phyloP scores from a whole-genome alignment of 2,888 invertebrate genomes.

The Drosophila dives region DNA sequence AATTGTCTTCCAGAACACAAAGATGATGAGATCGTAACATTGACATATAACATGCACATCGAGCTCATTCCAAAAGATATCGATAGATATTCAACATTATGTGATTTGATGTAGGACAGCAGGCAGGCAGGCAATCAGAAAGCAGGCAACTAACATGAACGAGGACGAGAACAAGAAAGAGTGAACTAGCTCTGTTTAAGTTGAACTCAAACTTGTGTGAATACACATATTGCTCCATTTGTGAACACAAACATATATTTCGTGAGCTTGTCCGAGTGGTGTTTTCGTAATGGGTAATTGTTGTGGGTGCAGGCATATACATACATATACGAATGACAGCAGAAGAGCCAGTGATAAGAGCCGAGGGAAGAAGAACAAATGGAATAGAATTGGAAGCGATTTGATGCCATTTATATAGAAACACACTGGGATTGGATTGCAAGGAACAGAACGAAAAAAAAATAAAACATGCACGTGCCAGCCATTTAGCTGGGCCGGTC shows the following conservation, averaged over 20 bases:
- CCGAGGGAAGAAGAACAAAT: constrained; percentile 44
- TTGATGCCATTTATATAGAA: constrained; percentile 35
- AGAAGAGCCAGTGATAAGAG: constrained; percentile 52
- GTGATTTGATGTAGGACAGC: constrained; percentile 53
- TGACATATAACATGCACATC: constrained; percentile 63
- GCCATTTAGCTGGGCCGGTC: constrained; percentile 43
- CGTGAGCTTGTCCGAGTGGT: constrained; percentile 43
- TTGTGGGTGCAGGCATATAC: constrained; percentile 59
- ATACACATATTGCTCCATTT: constrained; percentile 39
- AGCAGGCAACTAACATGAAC: constrained; percentile 74
- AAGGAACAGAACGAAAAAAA: constrained; percentile 48
- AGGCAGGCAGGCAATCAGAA: constrained; percentile 69
- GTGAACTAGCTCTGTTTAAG: constrained; percentile 24
- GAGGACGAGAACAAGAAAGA: constrained; percentile 29
- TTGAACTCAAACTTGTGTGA: constrained; percentile 26
- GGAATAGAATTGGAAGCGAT: constrained; percentile 44
- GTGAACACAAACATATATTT: constrained; percentile 46
- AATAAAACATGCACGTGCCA: constrained; percentile 65
- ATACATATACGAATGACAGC: constrained; percentile 57
- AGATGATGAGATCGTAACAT: constrained; percentile 39
- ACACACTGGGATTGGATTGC: constrained; percentile 59
- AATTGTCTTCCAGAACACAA: constrained; percentile 38
- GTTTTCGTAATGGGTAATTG: constrained; percentile 50
- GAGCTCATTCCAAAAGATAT: constrained; percentile 45
- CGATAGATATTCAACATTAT: constrained; percentile 57